Evolutionary conservation across 2,888 invertebrate species (phyloP), one percentile per base, ranked within the genome.

Genomic region (Hoplodrina ambigua): DNA sequence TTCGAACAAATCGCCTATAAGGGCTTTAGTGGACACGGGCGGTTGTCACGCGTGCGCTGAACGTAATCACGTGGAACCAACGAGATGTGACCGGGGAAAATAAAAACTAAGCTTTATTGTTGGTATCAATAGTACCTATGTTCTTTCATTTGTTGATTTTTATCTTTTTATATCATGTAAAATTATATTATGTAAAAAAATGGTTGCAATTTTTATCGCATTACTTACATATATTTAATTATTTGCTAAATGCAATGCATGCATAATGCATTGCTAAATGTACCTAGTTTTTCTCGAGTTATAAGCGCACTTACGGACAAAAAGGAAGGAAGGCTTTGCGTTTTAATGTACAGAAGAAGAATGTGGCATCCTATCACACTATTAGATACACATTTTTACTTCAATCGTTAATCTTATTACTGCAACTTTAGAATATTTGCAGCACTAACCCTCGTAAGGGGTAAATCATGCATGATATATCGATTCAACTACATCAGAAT

Each of bases 11-110:
- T 82, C 41, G 78, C 53, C 74, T 72, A 41, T 73, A 73, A 77
- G 79, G 69, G 67, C 68, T 55, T 50, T 61, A 15, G 58, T 61
- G 37, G 71, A 71, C 78, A 83, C 75, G 81, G 57, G n/a, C 55
- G 74, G 54, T 66, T 62, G 77, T 73, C 76, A 69, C 84, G 83
- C 87, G 84, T 76, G 79, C 70, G 76, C 76, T 69, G 73, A 59
- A 57, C 56, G 78, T 86, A 87, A 88, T 85, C 83, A 85, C 68
- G 81, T 75, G 81, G 81, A 78, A 76, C 85, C 54, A 86, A 85
- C 66, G 19, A 62, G 56, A 68, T 56, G 71, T 66, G 75, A 69
- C 30, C 59, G 63, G 44, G 62, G 76, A 78, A 50, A 78, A 69
- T 61, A 61, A 81, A 81, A 83, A 30, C 30, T 30, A 6, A 8